Evolutionary conservation across 2,797 vertebrate genomes (phyloP).

Genomic region (Etheostoma nigrum): DNA sequence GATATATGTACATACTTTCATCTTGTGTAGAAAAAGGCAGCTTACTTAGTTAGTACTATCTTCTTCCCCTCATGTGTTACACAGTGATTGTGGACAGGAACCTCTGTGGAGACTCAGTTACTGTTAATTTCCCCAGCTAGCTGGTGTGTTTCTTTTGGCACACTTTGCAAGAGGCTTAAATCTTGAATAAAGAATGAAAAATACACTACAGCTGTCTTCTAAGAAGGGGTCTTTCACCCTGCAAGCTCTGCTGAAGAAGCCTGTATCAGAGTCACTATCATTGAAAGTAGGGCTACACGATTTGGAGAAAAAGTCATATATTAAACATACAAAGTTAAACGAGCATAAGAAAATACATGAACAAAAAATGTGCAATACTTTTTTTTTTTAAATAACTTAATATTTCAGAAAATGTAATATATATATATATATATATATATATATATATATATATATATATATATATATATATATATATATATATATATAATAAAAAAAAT

Average conservation of each 20-base stretch:
- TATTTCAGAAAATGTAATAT: too few species aligned
- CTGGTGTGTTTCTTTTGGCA: constrained; percentile 48
- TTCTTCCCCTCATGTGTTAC: constrained; percentile 41
- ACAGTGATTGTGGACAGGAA: constrained; percentile 49
- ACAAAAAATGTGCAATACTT: too few species aligned
- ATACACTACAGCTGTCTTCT: constrained; percentile 47
- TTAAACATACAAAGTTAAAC: too few species aligned
- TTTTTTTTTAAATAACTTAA: too few species aligned
- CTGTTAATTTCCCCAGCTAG: constrained; percentile 49
- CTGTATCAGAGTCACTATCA: constrained; percentile 38
- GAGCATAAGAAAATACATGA: too few species aligned
- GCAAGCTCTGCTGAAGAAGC: constrained; percentile 40
- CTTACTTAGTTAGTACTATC: constrained; percentile 28
- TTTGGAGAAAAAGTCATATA: too few species aligned
- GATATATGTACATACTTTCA: constrained; percentile 33
- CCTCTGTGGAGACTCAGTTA: constrained; percentile 47
- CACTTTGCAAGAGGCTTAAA: constrained; percentile 22
- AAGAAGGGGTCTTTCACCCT: constrained; percentile 29
- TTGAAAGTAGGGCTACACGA: constrained; percentile 42
- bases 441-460: too few species aligned
- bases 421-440: too few species aligned
- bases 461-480: too few species aligned
- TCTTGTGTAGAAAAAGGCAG: constrained; percentile 25
- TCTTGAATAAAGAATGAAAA: constrained; percentile 42
- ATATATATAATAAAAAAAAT: too few species aligned